Conservation (phyloP, 2,888 invertebrate species). For the Athripsodes cinereus region DNA sequence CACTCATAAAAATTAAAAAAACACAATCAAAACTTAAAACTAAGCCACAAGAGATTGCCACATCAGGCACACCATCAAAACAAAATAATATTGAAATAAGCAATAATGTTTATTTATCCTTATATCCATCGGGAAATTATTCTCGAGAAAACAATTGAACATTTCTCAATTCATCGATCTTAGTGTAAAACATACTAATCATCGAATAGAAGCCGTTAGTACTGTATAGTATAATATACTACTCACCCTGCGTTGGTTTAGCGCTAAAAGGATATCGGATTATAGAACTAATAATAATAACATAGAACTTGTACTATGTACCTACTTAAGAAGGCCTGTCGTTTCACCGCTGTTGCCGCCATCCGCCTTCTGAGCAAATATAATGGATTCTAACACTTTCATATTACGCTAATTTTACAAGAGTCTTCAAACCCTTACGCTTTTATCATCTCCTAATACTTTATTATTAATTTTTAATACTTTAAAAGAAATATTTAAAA, state of each 20-base stretch:
- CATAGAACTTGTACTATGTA: slow-evolving; percentile 18
- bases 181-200: slow-evolving; percentile 2
- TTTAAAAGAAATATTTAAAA: background rate
- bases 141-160: too few species aligned
- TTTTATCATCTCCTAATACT: background rate
- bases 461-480: background rate
- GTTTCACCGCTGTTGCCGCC: slow-evolving; percentile 1
- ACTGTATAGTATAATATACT: too few species aligned
- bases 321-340: too few species aligned
- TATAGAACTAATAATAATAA: too few species aligned
- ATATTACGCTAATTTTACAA: background rate
- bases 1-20: too few species aligned
- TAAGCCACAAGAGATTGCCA: too few species aligned
- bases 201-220: slow-evolving; percentile 14
- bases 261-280: slow-evolving; percentile 28
- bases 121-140: too few species aligned
- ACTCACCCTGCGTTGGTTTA: slow-evolving; percentile 11
- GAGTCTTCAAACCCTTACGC: background rate
- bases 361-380: slow-evolving; percentile 1
- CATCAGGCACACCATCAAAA: too few species aligned
- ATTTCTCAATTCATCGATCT: too few species aligned
- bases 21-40: too few species aligned
- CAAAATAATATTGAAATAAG: too few species aligned
- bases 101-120: too few species aligned
- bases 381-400: background rate